phyloP scores from a whole-genome alignment of 2,888 invertebrate genomes.

The Euplexia lucipara region DNA sequence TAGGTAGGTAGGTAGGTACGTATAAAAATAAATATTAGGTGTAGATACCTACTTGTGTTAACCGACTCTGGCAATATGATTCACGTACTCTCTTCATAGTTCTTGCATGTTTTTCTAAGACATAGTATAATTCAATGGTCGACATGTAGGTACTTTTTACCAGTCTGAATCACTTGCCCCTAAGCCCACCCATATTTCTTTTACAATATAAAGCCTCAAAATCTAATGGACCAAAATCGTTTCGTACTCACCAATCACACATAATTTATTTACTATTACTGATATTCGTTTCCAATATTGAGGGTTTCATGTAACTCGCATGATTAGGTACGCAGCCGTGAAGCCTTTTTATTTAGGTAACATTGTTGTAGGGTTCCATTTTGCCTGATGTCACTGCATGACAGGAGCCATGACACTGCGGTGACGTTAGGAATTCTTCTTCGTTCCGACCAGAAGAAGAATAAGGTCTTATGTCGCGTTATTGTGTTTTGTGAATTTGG shows the following conservation, averaged over 20 bases:
- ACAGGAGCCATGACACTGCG: slow-evolving; percentile 25
- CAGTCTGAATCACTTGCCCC: too few species aligned
- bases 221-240: not conserved
- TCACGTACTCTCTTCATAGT: too few species aligned
- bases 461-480: slow-evolving; percentile 21
- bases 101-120: too few species aligned
- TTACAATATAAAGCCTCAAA: not conserved
- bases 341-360: slow-evolving; percentile 29
- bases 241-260: slow-evolving; percentile 72
- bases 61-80: too few species aligned
- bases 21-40: too few species aligned
- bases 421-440: slow-evolving; percentile 47
- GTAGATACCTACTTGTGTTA: too few species aligned
- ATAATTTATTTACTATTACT: slow-evolving; percentile 54
- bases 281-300: not conserved
- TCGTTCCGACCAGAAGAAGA: slow-evolving; percentile 31
- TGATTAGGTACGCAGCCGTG: not conserved
- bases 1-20: too few species aligned
- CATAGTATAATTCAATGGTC: too few species aligned
- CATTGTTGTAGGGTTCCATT: slow-evolving; percentile 43
- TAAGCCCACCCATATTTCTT: not conserved
- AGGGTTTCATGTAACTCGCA: slow-evolving; percentile 11
- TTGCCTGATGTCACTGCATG: slow-evolving; percentile 31
- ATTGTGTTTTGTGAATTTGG: slow-evolving; percentile 61
- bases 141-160: too few species aligned